Conservation (phyloP, 2,797 vertebrate species). For the Falco berigora region DNA sequence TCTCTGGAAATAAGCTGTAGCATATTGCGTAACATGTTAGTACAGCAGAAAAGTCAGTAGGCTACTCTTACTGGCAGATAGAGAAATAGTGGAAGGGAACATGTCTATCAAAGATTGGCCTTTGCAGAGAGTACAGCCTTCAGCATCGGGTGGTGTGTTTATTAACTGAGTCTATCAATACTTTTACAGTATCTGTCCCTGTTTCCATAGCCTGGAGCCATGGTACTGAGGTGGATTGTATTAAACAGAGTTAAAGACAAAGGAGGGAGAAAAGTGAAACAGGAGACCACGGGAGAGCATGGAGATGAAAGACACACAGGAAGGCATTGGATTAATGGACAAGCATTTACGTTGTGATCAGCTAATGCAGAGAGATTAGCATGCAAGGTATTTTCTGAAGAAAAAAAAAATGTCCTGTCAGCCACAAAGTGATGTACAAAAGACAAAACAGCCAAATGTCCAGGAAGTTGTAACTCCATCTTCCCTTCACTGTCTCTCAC, state of each 20-base stretch:
- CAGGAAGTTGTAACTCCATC: constrained; percentile 49
- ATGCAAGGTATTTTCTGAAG: constrained; percentile 28
- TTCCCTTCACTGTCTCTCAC: constrained; percentile 6
- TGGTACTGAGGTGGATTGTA: neutral
- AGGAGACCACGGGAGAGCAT: neutral
- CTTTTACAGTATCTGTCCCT: neutral
- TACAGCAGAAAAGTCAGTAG: neutral
- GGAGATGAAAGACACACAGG: constrained; percentile 58
- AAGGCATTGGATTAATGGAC: constrained; percentile 46
- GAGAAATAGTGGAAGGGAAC: neutral
- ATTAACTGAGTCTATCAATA: neutral
- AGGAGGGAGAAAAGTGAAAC: constrained; percentile 29
- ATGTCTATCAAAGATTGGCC: neutral
- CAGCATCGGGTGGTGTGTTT: neutral
- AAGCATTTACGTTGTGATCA: constrained; percentile 49
- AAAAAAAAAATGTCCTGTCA: neutral
- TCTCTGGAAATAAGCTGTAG: neutral
- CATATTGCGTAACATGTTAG: neutral
- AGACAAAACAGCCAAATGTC: neutral
- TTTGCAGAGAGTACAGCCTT: neutral
- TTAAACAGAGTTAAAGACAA: neutral
- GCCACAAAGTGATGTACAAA: constrained; percentile 13
- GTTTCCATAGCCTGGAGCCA: neutral
- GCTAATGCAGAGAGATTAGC: constrained; percentile 40
- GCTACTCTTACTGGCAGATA: neutral